Evolutionary conservation across 1,140 invertebrate genomes (phyloP).

Genomic region (Andricus grossulariae): DNA sequence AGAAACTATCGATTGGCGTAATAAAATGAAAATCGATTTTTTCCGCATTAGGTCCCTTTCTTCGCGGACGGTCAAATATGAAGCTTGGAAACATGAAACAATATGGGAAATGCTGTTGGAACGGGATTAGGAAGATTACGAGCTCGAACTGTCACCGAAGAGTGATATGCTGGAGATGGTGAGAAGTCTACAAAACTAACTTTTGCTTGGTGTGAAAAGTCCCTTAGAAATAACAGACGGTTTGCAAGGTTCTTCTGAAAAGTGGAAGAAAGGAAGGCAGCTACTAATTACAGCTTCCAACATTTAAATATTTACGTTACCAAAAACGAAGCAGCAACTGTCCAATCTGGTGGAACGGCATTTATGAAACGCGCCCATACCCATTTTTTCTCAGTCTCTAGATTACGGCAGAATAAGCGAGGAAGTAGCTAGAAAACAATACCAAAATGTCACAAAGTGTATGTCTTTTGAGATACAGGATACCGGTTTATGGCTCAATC

Average conservation of each 20-base stretch:
- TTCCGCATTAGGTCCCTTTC: too few species aligned
- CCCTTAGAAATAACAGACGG: not conserved
- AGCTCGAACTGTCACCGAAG: not conserved
- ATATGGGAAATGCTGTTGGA: not conserved
- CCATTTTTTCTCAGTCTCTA: not conserved
- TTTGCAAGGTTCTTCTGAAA: not conserved
- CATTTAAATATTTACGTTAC: too few species aligned
- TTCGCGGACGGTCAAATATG: too few species aligned
- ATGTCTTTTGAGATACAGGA: too few species aligned
- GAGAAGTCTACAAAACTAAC: not conserved
- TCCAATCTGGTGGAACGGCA: slow-evolving; percentile 11
- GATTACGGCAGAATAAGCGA: slow-evolving; percentile 31
- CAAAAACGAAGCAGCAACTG: slow-evolving; percentile 28
- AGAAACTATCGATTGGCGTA: too few species aligned
- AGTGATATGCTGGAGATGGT: not conserved
- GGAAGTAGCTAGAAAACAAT: slow-evolving; percentile 15
- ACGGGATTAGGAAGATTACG: not conserved
- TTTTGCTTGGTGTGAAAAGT: not conserved
- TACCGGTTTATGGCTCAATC: too few species aligned
- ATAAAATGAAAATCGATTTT: too few species aligned
- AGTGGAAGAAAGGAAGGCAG: slow-evolving; percentile 31
- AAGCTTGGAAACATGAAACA: not conserved
- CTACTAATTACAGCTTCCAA: slow-evolving; percentile 38
- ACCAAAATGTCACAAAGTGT: too few species aligned
- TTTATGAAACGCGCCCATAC: slow-evolving; percentile 16